Base-by-base conservation (phyloP, 2,888 invertebrate species). In the Leptopilina myrica region DNA sequence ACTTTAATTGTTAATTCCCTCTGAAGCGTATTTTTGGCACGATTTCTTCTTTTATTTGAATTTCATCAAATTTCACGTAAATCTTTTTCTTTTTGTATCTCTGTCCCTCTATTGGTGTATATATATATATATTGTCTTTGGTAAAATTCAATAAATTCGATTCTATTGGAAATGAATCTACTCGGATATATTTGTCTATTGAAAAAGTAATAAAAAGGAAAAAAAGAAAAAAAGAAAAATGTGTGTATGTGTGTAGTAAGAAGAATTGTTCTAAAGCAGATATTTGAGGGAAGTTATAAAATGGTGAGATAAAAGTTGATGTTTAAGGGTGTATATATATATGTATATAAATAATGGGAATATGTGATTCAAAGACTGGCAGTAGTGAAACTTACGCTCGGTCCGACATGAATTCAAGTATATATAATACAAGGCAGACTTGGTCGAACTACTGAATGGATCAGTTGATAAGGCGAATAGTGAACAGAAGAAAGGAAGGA, bases 401-500 rank as follows among this genome's bases (percentile, higher is more conserved):
- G 33, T 33, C 69, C 33, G 69, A 73, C 33, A 73, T 49, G 49
- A 73, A 33, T n/a, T 26, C 69, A 20, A 73, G 43, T 43, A 56
- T 49, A 49, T 26, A 49, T 73, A 69, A 20, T 53, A 73, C 33
- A 73, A 56, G 53, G 49, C 69, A n/a, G 66, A 67, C 67, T 46
- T 69, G 67, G 67, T 53, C 49, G 7, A 49, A 69, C 49, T 69
- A 49, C 26, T 56, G 69, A 73, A 73, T 73, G 33, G 33, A 73
- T n/a, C n/a, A n/a, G 56, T 56, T 73, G 69, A 73, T 73, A 73
- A 73, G 69, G 64, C 9, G 12, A 64, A 64, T 40, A 33, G 5
- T 14, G 64, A 64, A 33, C 33, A 64, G 12, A 33, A 33, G 12
- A 64, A 64, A 64, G 64, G 64, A 64, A 64, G 64, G 69, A 53